Evolutionary conservation across 2,113 vertebrate species (phyloP).

Genomic region (Catharus bicknelli): DNA sequence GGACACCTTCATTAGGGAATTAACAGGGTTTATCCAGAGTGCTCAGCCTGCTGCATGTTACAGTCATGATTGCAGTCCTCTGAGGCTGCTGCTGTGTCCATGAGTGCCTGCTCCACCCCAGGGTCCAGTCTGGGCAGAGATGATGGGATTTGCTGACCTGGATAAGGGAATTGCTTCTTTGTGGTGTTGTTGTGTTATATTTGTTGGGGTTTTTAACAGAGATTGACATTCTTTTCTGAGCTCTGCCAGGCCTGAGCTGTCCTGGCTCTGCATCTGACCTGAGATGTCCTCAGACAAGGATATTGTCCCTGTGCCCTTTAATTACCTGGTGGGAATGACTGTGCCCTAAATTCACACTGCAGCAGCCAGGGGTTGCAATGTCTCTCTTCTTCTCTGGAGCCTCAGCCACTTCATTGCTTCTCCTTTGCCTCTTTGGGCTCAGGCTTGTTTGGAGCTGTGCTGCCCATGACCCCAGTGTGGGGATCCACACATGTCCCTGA

Average conservation of each 20-base stretch:
- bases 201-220: background rate
- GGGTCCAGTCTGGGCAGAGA: background rate
- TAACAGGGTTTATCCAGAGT: background rate
- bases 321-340: background rate
- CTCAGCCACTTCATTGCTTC: background rate
- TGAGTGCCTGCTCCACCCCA: background rate
- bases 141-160: background rate
- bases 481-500: fast-evolving
- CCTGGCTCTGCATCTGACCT: background rate
- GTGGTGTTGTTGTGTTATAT: background rate
- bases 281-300: background rate
- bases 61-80: background rate
- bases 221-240: background rate
- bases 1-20: background rate
- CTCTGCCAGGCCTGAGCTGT: background rate
- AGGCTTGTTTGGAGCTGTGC: background rate
- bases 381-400: background rate
- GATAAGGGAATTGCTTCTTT: background rate
- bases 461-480: background rate
- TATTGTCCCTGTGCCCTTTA: background rate
- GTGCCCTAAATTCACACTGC: background rate
- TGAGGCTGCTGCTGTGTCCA: fast-evolving
- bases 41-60: background rate
- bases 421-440: fast-evolving
- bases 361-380: background rate